phyloP scores from a whole-genome alignment of 2,888 invertebrate genomes.

The Cerceris ruficornis region DNA sequence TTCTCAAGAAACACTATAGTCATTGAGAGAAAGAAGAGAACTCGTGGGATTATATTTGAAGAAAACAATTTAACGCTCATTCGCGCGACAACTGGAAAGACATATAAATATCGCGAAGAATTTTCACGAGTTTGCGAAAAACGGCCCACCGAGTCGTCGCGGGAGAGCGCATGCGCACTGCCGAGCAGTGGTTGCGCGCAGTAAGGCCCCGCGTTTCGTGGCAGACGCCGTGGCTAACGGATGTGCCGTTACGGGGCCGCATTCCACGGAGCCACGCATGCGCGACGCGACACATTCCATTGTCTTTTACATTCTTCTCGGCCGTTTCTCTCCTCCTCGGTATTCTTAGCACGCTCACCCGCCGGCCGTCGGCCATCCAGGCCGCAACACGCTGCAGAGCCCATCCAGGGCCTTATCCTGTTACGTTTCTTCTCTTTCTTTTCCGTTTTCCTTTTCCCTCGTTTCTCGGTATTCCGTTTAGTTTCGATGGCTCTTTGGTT shows the following conservation, averaged over 20 bases:
- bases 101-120: too few species aligned
- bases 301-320: slow-evolving; percentile 78
- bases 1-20: background rate
- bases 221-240: slow-evolving; percentile 78
- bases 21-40: background rate
- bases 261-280: slow-evolving; percentile 79
- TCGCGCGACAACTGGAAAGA: background rate
- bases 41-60: too few species aligned
- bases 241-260: slow-evolving; percentile 81
- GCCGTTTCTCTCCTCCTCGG: slow-evolving; percentile 68
- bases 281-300: slow-evolving; percentile 80
- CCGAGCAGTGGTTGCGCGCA: slow-evolving; percentile 56
- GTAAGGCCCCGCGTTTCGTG: slow-evolving; percentile 67
- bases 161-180: slow-evolving; percentile 11
- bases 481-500: background rate
- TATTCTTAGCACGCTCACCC: slow-evolving; percentile 71
- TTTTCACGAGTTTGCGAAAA: slow-evolving; percentile 14
- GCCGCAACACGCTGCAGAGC: slow-evolving; percentile 44
- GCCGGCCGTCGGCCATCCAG: slow-evolving; percentile 66
- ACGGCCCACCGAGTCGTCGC: slow-evolving; percentile 21
- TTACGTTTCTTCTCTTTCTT: slow-evolving; percentile 24
- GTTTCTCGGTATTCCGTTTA: slow-evolving; percentile 17
- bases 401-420: slow-evolving; percentile 40
- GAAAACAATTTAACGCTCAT: background rate
- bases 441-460: slow-evolving; percentile 17